Evolutionary conservation across 2,797 vertebrate species (phyloP).

Genomic region (Hemibagrus guttatus): DNA sequence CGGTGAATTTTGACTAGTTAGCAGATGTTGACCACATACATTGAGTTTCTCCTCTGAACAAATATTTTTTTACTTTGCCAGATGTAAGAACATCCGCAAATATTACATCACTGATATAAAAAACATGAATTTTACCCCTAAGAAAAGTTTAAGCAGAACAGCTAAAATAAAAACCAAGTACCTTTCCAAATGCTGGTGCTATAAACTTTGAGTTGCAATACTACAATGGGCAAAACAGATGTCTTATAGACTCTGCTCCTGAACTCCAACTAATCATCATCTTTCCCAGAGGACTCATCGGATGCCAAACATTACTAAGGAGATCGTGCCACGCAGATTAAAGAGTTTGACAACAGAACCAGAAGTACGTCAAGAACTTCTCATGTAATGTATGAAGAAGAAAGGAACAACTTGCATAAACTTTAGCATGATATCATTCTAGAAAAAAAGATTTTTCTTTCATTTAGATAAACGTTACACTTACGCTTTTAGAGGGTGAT

Average conservation of each 20-base stretch:
- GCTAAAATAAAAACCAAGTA: neutral
- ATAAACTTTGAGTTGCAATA: neutral
- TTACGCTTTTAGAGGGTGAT: slow-evolving; percentile 58
- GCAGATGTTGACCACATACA: neutral
- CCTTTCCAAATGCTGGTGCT: no score
- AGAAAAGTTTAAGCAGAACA: neutral
- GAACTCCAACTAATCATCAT: neutral
- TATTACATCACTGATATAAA: neutral
- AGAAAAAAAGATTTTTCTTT: neutral
- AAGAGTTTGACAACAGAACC: neutral
- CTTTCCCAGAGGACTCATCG: neutral
- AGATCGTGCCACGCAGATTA: no score
- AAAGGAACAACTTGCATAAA: neutral
- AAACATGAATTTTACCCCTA: neutral
- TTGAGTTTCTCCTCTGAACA: neutral
- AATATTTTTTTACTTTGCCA: neutral
- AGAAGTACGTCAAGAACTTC: neutral
- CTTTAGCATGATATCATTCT: neutral
- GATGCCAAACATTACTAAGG: neutral
- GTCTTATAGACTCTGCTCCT: neutral
- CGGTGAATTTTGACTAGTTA: neutral
- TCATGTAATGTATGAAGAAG: neutral
- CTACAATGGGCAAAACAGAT: slow-evolving; percentile 4
- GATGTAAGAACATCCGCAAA: neutral
- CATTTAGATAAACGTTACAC: slow-evolving; percentile 56